Evolutionary conservation across 1,140 invertebrate species (phyloP).

Genomic region (Arctopsyche grandis): DNA sequence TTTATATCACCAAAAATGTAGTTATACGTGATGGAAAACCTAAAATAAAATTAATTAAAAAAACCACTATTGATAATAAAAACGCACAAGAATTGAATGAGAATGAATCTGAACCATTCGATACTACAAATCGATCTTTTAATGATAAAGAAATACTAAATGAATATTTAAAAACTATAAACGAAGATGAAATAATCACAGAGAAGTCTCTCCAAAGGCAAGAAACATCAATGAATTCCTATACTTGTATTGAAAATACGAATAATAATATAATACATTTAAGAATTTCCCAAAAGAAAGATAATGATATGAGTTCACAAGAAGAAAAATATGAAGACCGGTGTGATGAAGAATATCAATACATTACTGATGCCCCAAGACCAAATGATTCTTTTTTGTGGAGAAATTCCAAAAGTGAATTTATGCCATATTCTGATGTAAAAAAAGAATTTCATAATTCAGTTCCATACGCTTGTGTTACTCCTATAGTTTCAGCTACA

Average conservation of each 20-base stretch:
- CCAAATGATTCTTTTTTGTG: slow-evolving; percentile 66
- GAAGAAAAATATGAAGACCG: neutral
- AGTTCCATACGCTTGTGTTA: neutral
- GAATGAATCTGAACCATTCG: neutral
- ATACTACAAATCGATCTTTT: neutral
- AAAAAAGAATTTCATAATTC: neutral
- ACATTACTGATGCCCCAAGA: slow-evolving; percentile 59
- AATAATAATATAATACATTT: too few species aligned
- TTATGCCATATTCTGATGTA: slow-evolving; percentile 12
- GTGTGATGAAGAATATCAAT: slow-evolving; percentile 56
- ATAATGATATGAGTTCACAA: neutral
- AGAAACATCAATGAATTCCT: neutral
- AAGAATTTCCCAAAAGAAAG: too few species aligned
- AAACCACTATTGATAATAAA: slow-evolving; percentile 13
- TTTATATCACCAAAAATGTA: slow-evolving; percentile 64
- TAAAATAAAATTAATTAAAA: slow-evolving; percentile 63
- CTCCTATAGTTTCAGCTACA: neutral
- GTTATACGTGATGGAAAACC: slow-evolving; percentile 64
- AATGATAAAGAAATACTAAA: neutral
- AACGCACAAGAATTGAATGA: neutral
- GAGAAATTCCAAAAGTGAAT: slow-evolving; percentile 51
- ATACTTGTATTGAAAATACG: too few species aligned
- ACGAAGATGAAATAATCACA: neutral
- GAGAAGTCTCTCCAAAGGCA: neutral
- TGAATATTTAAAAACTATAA: neutral